Conservation (phyloP, 2,797 vertebrate species). For the Malurus leucopterus region DNA sequence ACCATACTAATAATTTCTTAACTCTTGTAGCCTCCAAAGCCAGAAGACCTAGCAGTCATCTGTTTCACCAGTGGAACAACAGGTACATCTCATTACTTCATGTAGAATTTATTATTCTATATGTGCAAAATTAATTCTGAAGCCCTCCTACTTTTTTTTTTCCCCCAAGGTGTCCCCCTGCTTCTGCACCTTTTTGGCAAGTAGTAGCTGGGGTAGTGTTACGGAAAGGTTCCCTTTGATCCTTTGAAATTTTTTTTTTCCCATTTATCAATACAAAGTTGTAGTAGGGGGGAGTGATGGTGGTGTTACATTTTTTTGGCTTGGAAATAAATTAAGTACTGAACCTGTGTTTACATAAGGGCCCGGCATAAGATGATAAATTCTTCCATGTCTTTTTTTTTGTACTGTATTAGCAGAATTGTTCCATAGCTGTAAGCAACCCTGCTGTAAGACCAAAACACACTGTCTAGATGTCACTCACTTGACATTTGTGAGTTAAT, state of each 20-base stretch:
- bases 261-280: background rate
- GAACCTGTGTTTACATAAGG: background rate
- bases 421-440: background rate
- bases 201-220: background rate
- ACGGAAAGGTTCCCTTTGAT: background rate
- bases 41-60: constrained; percentile 89
- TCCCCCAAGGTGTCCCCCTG: background rate
- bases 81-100: constrained; percentile 71
- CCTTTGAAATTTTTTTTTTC: background rate
- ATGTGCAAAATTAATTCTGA: background rate
- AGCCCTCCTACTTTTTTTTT: background rate
- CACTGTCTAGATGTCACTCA: background rate
- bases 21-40: constrained; percentile 81
- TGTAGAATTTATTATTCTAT: background rate
- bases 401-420: background rate
- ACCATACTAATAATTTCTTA: constrained; percentile 1
- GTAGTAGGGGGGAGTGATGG: background rate
- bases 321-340: background rate
- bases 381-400: background rate
- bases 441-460: background rate
- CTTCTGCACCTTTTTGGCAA: constrained; percentile 10
- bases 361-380: background rate
- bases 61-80: constrained; percentile 98
- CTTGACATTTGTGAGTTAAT: background rate
- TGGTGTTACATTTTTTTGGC: background rate